These are phyloP conservation scores for Ctenochaetus hawaiiensis DNA, from an alignment of 2,797 vertebrate species.

Conservation along the genomic window DNA sequence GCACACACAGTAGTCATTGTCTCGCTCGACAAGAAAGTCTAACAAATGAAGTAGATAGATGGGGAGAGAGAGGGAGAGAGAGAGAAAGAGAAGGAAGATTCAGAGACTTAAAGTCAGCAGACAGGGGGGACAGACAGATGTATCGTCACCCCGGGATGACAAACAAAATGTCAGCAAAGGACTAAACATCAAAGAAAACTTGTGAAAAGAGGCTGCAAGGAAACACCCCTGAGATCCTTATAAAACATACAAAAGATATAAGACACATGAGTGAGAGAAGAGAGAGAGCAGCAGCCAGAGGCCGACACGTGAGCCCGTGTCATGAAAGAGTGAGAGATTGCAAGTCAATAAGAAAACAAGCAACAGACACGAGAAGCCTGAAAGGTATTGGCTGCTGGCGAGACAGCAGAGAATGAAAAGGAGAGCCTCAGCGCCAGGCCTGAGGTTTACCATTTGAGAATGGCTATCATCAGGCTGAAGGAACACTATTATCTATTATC, in stretches of 20 bases:
- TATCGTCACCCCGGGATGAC: conserved; percentile 33
- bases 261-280: conserved; percentile 15
- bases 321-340: conserved; percentile 40
- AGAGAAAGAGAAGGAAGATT: not conserved
- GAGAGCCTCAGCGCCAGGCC: conserved; percentile 17
- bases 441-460: conserved; percentile 45
- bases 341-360: conserved; percentile 62
- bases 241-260: conserved; percentile 36
- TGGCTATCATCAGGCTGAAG: conserved; percentile 45
- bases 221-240: conserved; percentile 48
- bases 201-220: conserved; percentile 14
- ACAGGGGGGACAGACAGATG: conserved; percentile 24
- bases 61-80: not conserved
- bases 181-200: conserved; percentile 32
- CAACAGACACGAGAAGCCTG: conserved; percentile 51
- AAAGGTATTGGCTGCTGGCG: conserved; percentile 57
- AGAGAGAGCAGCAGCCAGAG: conserved; percentile 34
- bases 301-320: conserved; percentile 17
- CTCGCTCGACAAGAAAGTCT: conserved; percentile 97
- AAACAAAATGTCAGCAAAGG: conserved; percentile 49
- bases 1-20: conserved; percentile 95
- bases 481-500: conserved; percentile 71
- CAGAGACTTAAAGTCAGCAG: conserved; percentile 28
- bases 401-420: conserved; percentile 43
- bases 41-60: conserved; percentile 27